Percentiles rank a stretch among this genome's conserved stretches.
Evolutionary conservation across 2,797 vertebrate genomes (phyloP).

Genomic region (Enteromius unitaeniatus): DNA sequence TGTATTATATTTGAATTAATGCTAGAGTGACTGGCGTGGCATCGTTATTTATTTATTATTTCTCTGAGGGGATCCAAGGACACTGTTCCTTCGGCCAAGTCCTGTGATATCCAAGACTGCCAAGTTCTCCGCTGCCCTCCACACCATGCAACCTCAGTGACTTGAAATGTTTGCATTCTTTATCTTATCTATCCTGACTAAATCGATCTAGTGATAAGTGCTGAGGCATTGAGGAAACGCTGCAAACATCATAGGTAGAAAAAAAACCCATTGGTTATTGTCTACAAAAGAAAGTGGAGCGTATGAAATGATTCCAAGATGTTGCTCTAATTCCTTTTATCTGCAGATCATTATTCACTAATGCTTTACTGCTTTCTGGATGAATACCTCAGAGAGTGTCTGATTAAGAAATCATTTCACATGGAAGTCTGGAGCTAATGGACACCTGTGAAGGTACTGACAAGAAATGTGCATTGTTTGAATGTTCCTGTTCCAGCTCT

Average conservation of each 20-base stretch:
- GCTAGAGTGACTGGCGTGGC: neutral
- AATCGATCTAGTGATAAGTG: conserved; percentile 47
- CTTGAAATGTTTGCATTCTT: conserved; percentile 53
- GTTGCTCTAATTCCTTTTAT: conserved; percentile 30
- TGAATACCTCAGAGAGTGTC: conserved; percentile 24
- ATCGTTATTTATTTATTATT: neutral
- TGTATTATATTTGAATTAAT: conserved; percentile 1
- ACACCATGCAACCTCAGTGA: neutral
- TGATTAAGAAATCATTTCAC: conserved; percentile 9
- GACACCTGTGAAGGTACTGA: conserved; percentile 11
- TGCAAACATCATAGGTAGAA: conserved; percentile 25
- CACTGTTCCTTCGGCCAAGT: conserved; percentile 14
- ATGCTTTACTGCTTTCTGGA: conserved; percentile 10
- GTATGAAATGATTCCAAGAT: conserved; percentile 26
- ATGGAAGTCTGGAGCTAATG: conserved; percentile 8
- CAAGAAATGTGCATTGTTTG: conserved; percentile 14
- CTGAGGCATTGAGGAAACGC: conserved; percentile 39
- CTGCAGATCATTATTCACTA: conserved; percentile 14
- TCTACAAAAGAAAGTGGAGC: conserved; percentile 22
- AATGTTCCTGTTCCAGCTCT: neutral
- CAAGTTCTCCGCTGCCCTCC: conserved; percentile 24
- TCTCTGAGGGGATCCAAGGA: conserved; percentile 10
- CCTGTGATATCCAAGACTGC: conserved; percentile 7
- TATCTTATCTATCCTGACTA: conserved; percentile 54
- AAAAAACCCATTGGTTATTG: conserved; percentile 13